Percentiles rank a stretch among this genome's conserved stretches.
These are phyloP conservation scores for Nothoprocta pentlandii DNA, from an alignment of 2,113 vertebrate genomes.

Conservation along the genomic window DNA sequence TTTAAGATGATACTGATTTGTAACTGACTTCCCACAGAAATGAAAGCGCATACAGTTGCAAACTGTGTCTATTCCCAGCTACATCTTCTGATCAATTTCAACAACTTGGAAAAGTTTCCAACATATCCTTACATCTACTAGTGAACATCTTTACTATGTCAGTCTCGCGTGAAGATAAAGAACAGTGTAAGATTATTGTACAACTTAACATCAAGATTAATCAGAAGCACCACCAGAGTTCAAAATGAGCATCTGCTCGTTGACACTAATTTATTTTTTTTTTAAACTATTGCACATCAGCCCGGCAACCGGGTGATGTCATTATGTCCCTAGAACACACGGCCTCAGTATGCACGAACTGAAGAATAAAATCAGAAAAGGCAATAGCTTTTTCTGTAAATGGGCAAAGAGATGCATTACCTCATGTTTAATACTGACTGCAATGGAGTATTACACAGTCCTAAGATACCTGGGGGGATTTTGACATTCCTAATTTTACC, in stretches of 20 bases:
- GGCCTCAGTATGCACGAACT: not conserved
- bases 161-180: conserved; percentile 60
- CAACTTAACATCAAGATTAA: conserved; percentile 29
- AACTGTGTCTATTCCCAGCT: conserved; percentile 56
- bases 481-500: not conserved
- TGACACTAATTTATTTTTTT: not conserved
- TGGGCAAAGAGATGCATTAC: not conserved
- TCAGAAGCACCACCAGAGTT: conserved; percentile 2
- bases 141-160: conserved; percentile 52
- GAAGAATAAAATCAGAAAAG: not conserved
- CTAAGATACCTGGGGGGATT: not conserved
- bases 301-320: not conserved
- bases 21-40: conserved; percentile 25
- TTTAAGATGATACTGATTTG: conserved; percentile 53
- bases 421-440: not conserved
- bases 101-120: conserved; percentile 37
- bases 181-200: not conserved
- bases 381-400: not conserved
- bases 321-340: not conserved
- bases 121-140: conserved; percentile 45
- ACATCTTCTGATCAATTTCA: conserved; percentile 16
- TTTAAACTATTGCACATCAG: not conserved
- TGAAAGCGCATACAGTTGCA: conserved; percentile 9
- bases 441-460: not conserved
- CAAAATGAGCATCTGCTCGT: conserved; percentile 20